phyloP scores from a whole-genome alignment of 2,888 invertebrate species.

The Melikaiella ostensackeni region DNA sequence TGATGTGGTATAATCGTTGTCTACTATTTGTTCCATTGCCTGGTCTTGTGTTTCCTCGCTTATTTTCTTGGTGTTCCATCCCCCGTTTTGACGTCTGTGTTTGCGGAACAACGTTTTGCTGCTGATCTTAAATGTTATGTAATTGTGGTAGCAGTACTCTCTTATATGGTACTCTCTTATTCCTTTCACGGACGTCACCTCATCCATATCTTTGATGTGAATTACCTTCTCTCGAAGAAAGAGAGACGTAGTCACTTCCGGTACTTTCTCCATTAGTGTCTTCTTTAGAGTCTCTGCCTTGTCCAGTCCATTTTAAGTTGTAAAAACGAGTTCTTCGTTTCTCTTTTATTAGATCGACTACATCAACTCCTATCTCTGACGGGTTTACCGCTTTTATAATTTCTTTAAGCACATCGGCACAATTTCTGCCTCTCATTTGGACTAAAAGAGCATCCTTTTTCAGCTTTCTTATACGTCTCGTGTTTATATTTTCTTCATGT shows the following conservation, averaged over 20 bases:
- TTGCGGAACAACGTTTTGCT: background rate
- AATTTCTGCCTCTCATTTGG: constrained; percentile 40
- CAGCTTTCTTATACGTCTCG: background rate
- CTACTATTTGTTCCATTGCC: too few species aligned
- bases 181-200: constrained; percentile 44
- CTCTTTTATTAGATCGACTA: constrained; percentile 23
- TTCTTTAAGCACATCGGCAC: constrained; percentile 40
- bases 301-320: constrained; percentile 41
- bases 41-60: too few species aligned
- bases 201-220: constrained; percentile 49
- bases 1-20: too few species aligned
- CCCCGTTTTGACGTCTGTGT: too few species aligned
- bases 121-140: too few species aligned
- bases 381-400: constrained; percentile 47
- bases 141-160: too few species aligned
- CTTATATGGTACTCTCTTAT: constrained; percentile 35
- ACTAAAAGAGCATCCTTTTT: background rate
- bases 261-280: constrained; percentile 42
- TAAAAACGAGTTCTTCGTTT: constrained; percentile 43
- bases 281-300: constrained; percentile 42
- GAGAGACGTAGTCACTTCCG: constrained; percentile 12
- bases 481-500: background rate
- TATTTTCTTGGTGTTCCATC: too few species aligned
- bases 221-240: background rate
- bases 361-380: constrained; percentile 36